A percentile compares a stretch with the other conserved stretches of the same genome.
Conservation (phyloP, 2,113 vertebrate genomes). For the Canis aureus region DNA sequence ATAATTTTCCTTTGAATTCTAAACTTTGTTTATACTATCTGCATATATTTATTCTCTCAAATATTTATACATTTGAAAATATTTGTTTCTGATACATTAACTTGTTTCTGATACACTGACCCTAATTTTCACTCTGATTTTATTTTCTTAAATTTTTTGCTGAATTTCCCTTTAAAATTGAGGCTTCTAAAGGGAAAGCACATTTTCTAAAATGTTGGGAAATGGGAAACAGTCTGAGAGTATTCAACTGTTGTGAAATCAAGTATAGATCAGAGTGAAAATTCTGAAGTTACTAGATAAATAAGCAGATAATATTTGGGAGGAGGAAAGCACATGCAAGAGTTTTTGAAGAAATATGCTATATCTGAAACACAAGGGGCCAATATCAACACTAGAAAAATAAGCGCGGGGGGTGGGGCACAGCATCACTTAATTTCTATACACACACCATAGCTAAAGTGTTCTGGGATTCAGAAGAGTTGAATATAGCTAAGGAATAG, state of each 20-base stretch:
- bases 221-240: neutral
- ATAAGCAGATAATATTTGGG: neutral
- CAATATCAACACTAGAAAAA: neutral
- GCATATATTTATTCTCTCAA: constrained; percentile 18
- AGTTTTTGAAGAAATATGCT: neutral
- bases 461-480: neutral
- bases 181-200: constrained; percentile 13
- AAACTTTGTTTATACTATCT: neutral
- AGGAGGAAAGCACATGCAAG: neutral
- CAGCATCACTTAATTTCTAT: neutral
- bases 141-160: neutral
- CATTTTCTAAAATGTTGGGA: constrained; percentile 10
- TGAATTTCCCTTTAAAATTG: constrained; percentile 28
- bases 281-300: neutral
- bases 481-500: neutral
- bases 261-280: neutral
- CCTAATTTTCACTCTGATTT: constrained; percentile 9
- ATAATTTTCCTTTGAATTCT: constrained; percentile 5
- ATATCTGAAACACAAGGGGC: neutral
- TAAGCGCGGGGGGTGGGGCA: neutral
- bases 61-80: neutral
- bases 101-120: neutral
- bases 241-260: neutral
- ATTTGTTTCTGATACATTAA: neutral
- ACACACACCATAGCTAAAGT: neutral